Evolutionary conservation across 2,797 vertebrate genomes (phyloP).

Genomic region (Gobio occitaniae): DNA sequence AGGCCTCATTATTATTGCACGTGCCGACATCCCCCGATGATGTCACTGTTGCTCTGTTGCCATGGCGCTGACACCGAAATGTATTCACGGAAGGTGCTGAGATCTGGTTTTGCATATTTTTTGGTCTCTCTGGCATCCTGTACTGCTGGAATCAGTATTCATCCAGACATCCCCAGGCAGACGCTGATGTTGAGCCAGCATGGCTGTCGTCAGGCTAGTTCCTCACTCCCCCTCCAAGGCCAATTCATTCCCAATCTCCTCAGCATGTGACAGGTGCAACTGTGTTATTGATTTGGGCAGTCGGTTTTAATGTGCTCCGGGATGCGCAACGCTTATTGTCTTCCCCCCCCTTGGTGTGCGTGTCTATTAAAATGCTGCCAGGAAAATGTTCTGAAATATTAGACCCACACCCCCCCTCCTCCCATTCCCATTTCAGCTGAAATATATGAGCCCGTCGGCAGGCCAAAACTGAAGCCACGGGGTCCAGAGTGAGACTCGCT

Average conservation of each 20-base stretch:
- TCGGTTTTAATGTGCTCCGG: constrained; percentile 77
- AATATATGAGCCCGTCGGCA: constrained; percentile 53
- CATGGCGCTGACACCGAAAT: constrained; percentile 58
- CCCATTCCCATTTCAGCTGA: constrained; percentile 46
- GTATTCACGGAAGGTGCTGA: constrained; percentile 58
- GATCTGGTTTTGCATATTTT: constrained; percentile 59
- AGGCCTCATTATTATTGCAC: constrained; percentile 29
- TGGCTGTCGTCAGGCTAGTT: constrained; percentile 66
- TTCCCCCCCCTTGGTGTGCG: constrained; percentile 62
- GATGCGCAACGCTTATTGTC: constrained; percentile 76
- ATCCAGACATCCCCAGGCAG: constrained; percentile 64
- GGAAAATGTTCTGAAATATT: constrained; percentile 71
- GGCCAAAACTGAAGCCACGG: constrained; percentile 59
- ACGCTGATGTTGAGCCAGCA: constrained; percentile 67
- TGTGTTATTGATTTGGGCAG: constrained; percentile 80
- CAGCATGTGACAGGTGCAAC: constrained; percentile 78
- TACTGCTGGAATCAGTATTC: constrained; percentile 71
- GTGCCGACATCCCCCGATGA: constrained; percentile 30
- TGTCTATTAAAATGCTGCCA: constrained; percentile 71
- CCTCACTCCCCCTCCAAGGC: constrained; percentile 69
- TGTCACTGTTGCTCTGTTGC: constrained; percentile 58
- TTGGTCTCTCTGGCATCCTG: constrained; percentile 63
- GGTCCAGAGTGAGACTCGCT: constrained; percentile 69
- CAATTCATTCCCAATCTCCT: constrained; percentile 73
- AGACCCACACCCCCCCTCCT: constrained; percentile 37